Percentiles rank a stretch among this genome's conserved stretches.
These are phyloP conservation scores for Drosophila mayri DNA, from an alignment of 1,140 invertebrate genomes.

Conservation along the genomic window DNA sequence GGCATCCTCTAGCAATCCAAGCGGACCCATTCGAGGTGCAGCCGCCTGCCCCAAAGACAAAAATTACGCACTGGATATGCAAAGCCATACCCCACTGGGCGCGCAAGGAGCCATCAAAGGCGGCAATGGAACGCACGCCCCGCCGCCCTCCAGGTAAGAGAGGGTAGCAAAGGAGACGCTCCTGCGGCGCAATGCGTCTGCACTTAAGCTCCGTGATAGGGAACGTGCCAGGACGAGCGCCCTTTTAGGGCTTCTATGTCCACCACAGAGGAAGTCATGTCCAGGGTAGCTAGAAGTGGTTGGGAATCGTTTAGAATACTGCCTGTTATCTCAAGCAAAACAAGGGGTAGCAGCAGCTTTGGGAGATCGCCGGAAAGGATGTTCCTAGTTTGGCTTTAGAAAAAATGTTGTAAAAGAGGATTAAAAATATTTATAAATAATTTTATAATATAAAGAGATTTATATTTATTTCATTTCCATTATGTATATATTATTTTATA, in stretches of 20 bases:
- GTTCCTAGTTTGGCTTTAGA: not conserved
- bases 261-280: not conserved
- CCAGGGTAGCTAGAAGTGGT: slow-evolving; percentile 29
- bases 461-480: not conserved
- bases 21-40: slow-evolving; percentile 36
- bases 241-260: slow-evolving; percentile 37
- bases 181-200: slow-evolving; percentile 77
- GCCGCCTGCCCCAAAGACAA: slow-evolving; percentile 63
- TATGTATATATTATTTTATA: not conserved
- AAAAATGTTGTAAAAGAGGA: not conserved
- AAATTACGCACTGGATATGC: slow-evolving; percentile 84
- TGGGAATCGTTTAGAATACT: slow-evolving; percentile 49
- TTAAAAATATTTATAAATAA: too few relatives aligned
- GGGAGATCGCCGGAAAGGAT: slow-evolving; percentile 6
- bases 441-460: not conserved
- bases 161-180: slow-evolving; percentile 35
- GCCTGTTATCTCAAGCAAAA: not conserved
- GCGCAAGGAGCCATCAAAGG: slow-evolving; percentile 51
- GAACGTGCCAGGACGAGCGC: slow-evolving; percentile 71
- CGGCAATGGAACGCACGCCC: slow-evolving; percentile 68
- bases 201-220: slow-evolving; percentile 12
- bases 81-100: slow-evolving; percentile 84
- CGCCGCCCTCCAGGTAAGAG: slow-evolving; percentile 1
- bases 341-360: slow-evolving; percentile 6
- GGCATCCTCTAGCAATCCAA: slow-evolving; percentile 46